These are phyloP conservation scores for Brachionichthys hirsutus DNA, from an alignment of 2,113 vertebrate species.

Conservation along the genomic window DNA sequence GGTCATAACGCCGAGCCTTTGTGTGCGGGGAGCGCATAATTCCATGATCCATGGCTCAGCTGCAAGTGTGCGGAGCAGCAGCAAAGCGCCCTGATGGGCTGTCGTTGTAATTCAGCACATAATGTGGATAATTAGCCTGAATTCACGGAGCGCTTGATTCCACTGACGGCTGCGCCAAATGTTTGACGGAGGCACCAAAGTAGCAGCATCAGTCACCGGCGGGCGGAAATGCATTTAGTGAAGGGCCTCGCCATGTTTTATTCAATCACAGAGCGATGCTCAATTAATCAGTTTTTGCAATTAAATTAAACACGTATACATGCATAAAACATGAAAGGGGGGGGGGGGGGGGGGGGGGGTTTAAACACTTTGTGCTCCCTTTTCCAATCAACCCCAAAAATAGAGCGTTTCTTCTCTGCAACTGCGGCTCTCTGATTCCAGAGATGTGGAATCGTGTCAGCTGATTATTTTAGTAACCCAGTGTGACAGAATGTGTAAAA, in stretches of 20 bases:
- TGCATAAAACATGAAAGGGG: conserved; percentile 77
- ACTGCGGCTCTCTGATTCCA: conserved; percentile 14
- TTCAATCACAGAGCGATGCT: conserved; percentile 77
- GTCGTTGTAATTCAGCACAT: conserved; percentile 64
- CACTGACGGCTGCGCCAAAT: conserved; percentile 70
- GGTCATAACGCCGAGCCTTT: conserved; percentile 24
- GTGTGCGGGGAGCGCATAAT: conserved; percentile 29
- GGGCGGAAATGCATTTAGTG: conserved; percentile 77
- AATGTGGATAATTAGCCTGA: conserved; percentile 78
- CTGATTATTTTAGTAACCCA: too few relatives aligned
- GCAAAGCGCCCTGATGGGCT: conserved; percentile 57
- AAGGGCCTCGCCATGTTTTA: conserved; percentile 79
- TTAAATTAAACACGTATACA: conserved; percentile 81
- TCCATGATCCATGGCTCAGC: conserved; percentile 62
- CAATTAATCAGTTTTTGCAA: conserved; percentile 83
- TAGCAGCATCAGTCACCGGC: conserved; percentile 78
- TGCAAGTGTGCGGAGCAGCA: conserved; percentile 44
- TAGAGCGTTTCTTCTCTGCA: conserved; percentile 18
- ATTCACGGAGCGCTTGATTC: conserved; percentile 74
- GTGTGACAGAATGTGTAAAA: conserved; percentile 21
- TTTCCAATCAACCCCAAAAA: conserved; percentile 16
- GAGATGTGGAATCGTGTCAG: conserved; percentile 20
- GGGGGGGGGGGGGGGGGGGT: conserved; percentile 64
- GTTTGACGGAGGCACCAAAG: conserved; percentile 73
- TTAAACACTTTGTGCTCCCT: conserved; percentile 39